These are phyloP conservation scores for Salvator merianae DNA, from an alignment of 2,113 vertebrate genomes.

Conservation along the genomic window DNA sequence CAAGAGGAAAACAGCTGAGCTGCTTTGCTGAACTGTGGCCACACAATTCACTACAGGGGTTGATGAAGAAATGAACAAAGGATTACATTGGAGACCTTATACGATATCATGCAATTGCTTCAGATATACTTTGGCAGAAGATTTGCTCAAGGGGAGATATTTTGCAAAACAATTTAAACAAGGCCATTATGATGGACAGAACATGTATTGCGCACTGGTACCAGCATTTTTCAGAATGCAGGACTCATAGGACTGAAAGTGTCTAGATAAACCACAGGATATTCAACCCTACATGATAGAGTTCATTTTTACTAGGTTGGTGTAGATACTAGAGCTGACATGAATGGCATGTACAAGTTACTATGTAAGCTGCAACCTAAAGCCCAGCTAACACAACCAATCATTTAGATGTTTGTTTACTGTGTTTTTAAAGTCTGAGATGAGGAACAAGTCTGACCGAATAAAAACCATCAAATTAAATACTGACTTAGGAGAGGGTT, in stretches of 20 bases:
- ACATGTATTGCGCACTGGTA: neutral
- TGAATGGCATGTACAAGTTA: neutral
- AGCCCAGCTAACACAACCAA: neutral
- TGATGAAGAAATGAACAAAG: slow-evolving; percentile 25
- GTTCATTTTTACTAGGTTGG: neutral
- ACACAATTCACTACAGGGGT: neutral
- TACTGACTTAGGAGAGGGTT: neutral
- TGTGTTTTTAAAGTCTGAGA: neutral
- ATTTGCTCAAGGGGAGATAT: slow-evolving; percentile 11
- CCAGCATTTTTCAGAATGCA: slow-evolving; percentile 14
- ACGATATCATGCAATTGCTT: neutral
- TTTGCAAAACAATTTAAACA: slow-evolving; percentile 31
- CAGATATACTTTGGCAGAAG: slow-evolving; percentile 14
- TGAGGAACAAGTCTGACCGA: neutral
- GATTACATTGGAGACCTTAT: slow-evolving; percentile 16
- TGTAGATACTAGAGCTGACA: neutral
- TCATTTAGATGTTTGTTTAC: neutral
- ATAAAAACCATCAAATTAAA: slow-evolving; percentile 12
- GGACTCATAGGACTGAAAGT: neutral
- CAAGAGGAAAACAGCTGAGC: slow-evolving; percentile 6
- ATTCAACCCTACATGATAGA: neutral
- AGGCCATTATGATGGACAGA: slow-evolving; percentile 10
- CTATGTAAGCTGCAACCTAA: neutral
- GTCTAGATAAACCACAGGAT: slow-evolving; percentile 9
- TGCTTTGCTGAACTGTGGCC: slow-evolving; percentile 12